These are phyloP conservation scores for Drosophila falleni DNA, from an alignment of 2,888 invertebrate genomes.

Conservation along the genomic window DNA sequence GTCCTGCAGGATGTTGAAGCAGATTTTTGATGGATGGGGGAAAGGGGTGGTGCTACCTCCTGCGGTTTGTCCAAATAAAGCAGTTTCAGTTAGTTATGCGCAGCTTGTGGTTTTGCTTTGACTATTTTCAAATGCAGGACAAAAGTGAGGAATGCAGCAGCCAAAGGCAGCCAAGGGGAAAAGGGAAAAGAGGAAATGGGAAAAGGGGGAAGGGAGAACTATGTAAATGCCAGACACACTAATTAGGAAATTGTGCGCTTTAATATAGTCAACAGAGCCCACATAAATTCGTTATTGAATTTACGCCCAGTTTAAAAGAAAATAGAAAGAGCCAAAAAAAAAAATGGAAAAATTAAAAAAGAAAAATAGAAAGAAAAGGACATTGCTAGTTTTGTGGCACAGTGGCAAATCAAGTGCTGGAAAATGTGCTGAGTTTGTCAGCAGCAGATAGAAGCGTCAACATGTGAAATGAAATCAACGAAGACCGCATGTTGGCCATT, in stretches of 20 bases:
- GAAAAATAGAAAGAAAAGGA: neutral
- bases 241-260: slow-evolving; percentile 76
- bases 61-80: slow-evolving; percentile 77
- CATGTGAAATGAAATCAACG: slow-evolving; percentile 33
- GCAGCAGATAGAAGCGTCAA: slow-evolving; percentile 40
- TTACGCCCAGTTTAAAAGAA: slow-evolving; percentile 33
- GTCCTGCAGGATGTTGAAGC: neutral
- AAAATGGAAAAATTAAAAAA: too few species aligned
- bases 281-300: slow-evolving; percentile 64
- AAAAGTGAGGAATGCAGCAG: slow-evolving; percentile 19
- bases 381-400: slow-evolving; percentile 7
- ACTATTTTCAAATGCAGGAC: slow-evolving; percentile 62
- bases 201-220: neutral
- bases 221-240: slow-evolving; percentile 58
- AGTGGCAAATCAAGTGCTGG: neutral
- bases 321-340: neutral
- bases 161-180: slow-evolving; percentile 6
- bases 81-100: slow-evolving; percentile 80
- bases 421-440: slow-evolving; percentile 23
- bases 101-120: slow-evolving; percentile 79
- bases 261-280: slow-evolving; percentile 50
- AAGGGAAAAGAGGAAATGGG: too few species aligned
- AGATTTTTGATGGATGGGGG: neutral
- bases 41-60: slow-evolving; percentile 8
- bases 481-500: slow-evolving; percentile 58